Percentiles rank a stretch among this genome's conserved stretches.
phyloP scores from a whole-genome alignment of 2,888 invertebrate genomes.

The Andrena marginata region DNA sequence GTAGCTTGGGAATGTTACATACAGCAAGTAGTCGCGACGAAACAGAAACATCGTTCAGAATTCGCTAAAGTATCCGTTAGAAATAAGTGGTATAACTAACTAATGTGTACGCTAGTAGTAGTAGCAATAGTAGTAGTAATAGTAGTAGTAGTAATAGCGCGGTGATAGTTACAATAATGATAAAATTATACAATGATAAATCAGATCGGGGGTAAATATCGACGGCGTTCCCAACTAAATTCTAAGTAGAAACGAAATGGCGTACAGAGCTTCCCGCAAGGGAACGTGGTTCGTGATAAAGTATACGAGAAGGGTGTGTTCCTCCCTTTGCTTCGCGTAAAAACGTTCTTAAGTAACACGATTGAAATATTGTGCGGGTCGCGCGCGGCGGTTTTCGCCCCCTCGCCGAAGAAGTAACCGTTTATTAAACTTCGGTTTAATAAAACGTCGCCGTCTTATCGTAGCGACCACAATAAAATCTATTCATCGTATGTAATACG shows the following conservation, averaged over 20 bases:
- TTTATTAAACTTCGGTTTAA: background rate
- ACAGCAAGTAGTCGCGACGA: slow-evolving; percentile 51
- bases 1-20: slow-evolving; percentile 71
- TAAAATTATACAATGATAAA: slow-evolving; percentile 14
- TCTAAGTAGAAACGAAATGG: background rate
- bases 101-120: slow-evolving; percentile 37
- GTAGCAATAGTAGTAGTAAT: slow-evolving; percentile 23
- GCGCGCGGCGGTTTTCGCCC: slow-evolving; percentile 39
- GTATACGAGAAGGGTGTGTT: slow-evolving; percentile 37
- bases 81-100: slow-evolving; percentile 52
- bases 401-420: slow-evolving; percentile 10
- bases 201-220: background rate
- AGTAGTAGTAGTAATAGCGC: slow-evolving; percentile 29
- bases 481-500: slow-evolving; percentile 32
- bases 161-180: slow-evolving; percentile 15
- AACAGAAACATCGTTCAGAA: slow-evolving; percentile 47
- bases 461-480: slow-evolving; percentile 50
- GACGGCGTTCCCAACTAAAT: background rate
- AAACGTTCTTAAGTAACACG: slow-evolving; percentile 74
- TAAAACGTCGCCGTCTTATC: slow-evolving; percentile 24
- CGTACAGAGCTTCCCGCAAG: slow-evolving; percentile 1
- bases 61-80: slow-evolving; percentile 43
- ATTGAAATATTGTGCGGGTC: slow-evolving; percentile 53
- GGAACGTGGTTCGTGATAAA: background rate
- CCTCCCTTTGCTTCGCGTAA: slow-evolving; percentile 37